Evolutionary conservation across 2,888 invertebrate genomes (phyloP).

Genomic region (Lumbricus terrestris): DNA sequence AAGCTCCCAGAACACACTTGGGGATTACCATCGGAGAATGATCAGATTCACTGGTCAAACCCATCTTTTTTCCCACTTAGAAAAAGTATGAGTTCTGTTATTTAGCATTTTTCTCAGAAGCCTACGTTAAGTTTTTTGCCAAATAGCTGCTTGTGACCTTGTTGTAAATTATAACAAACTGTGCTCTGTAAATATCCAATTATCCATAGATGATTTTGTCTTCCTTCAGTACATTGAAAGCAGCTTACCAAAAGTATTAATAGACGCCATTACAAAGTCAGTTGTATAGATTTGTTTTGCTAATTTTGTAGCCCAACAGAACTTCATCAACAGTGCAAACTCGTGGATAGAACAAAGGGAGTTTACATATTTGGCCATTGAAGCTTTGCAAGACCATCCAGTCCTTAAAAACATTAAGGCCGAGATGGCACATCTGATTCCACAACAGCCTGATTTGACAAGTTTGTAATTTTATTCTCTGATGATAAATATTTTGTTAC

Average conservation of each 20-base stretch:
- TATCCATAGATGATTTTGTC: neutral
- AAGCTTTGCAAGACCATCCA: conserved; percentile 44
- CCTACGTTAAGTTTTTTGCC: neutral
- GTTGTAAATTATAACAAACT: neutral
- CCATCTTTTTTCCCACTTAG: conserved; percentile 37
- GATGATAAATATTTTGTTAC: neutral
- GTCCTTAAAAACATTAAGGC: conserved; percentile 40
- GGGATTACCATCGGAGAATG: conserved; percentile 46
- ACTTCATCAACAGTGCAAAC: conserved; percentile 42
- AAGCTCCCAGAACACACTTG: conserved; percentile 53
- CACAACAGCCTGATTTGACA: conserved; percentile 32
- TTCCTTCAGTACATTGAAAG: neutral
- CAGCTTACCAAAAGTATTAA: neutral
- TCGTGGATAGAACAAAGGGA: conserved; percentile 50
- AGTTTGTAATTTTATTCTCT: conserved; percentile 25
- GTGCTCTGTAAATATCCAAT: neutral
- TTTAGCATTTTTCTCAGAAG: neutral
- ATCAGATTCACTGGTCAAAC: conserved; percentile 49
- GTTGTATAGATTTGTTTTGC: neutral
- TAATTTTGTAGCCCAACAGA: conserved; percentile 33
- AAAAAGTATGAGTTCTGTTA: conserved; percentile 18
- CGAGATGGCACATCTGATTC: conserved; percentile 22
- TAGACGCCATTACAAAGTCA: neutral
- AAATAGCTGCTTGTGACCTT: neutral
- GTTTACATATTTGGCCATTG: conserved; percentile 44